Evolutionary conservation across 2,797 vertebrate genomes (phyloP).

Genomic region (Characodon lateralis): DNA sequence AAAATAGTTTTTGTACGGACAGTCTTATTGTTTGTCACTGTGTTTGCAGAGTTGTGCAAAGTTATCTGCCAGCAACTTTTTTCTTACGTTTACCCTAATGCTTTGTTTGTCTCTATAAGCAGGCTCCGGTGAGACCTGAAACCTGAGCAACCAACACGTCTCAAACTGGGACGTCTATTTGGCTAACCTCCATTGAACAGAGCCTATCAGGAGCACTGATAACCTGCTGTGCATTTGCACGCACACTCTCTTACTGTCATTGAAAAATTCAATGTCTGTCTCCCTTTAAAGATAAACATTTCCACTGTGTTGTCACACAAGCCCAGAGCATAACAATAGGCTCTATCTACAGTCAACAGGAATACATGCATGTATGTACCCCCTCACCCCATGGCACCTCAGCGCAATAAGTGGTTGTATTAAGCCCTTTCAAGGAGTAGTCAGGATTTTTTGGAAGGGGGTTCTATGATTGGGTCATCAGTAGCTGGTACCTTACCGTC

Average conservation of each 20-base stretch:
- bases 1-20: background rate
- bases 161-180: constrained; percentile 41
- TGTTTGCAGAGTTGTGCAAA: background rate
- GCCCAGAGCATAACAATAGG: constrained; percentile 29
- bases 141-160: constrained; percentile 37
- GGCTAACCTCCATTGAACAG: constrained; percentile 28
- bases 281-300: constrained; percentile 40
- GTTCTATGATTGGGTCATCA: background rate
- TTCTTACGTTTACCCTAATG: background rate
- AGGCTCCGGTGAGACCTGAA: constrained; percentile 21
- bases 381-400: constrained; percentile 20
- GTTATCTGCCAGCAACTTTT: background rate
- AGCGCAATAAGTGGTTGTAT: background rate
- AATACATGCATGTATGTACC: constrained; percentile 7
- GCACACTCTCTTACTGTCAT: constrained; percentile 23
- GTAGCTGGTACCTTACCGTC: background rate
- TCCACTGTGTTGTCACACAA: constrained; percentile 41
- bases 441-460: background rate
- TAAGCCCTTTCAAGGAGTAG: background rate
- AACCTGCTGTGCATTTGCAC: constrained; percentile 31
- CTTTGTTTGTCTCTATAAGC: background rate
- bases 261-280: constrained; percentile 36
- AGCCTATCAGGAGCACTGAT: constrained; percentile 52
- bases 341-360: constrained; percentile 52
- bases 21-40: background rate